Evolutionary conservation across 1,140 invertebrate genomes (phyloP), one percentile per base, ranked within the genome.

Genomic region (Drosophila melanica): DNA sequence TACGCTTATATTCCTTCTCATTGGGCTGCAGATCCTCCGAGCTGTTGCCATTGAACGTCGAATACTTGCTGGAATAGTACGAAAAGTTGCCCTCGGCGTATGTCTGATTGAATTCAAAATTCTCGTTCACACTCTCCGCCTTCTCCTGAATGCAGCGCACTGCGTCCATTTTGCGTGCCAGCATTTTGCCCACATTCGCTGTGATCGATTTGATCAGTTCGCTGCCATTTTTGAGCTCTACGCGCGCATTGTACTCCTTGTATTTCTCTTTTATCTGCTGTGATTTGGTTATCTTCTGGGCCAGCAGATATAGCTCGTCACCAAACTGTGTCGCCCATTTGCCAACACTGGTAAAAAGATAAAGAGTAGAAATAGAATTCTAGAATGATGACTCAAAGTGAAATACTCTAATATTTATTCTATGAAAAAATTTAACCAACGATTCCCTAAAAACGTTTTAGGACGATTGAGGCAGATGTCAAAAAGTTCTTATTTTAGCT

Each of bases 81-180:
- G 93, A 68, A 94, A 93, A 73, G 93, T 93, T 68, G 0, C 57
- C 64, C 69, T 84, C 62, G 3, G 80, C 90, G 23, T 92, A 81
- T 0, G 91, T 91, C 5, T 90, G 69, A 59, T 93, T 92, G 62
- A 92, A 92, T 51, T 94, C 93, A 80, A 94, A 95, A 41, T 94
- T 92, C 87, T 94, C 93, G 1, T 95, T 94, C 20, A 93, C 80
- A 1, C 92, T 81, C 90, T 97, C 95, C 1, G 96, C 96, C 42
- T 93, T 93, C 47, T 94, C 93, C 66, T 95, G 94, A 67, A 97
- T 96, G 77, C 96, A 96, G 90, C 93, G 94, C 45, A 97, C 95
- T 20, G 96, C 96, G 73, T 97, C 96, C 93, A 96, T 96, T 94
- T 97, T 97, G 55, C 95, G 93, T 41, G 95, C 94, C 53, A 97